Evolutionary conservation across 2,113 vertebrate species (phyloP), one percentile per base, ranked within the genome.

Genomic region (Syngnathus typhle): DNA sequence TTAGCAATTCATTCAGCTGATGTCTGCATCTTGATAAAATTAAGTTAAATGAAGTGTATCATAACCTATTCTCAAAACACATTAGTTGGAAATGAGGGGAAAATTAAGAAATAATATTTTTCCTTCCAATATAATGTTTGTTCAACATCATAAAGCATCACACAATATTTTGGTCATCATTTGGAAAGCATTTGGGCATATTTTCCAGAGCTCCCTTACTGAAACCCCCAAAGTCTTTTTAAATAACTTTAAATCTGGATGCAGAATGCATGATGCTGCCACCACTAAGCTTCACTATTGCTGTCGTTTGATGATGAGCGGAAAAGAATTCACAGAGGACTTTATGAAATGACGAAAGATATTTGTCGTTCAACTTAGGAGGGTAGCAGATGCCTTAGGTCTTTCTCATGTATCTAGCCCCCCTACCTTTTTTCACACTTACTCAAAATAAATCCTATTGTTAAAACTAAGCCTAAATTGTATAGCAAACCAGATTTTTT

Each of bases 41-140:
- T 19, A 78, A 75, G 67, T 78, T 72, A 69, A 82, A 79, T 76
- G 69, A 78, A 74, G 83, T 84, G 72, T 58, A 62, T 62, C 21
- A 8, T 23, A 27, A 10, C 21, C n/a, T 44, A 44, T 44, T 62
- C 12, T 23, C 60, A 62, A 23, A 44, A 62, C 21, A 62, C 21
- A 62, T 62, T 13, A 62, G n/a, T 15, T 15, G 39, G 8, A 62
- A 62, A 44, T 23, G 21, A 62, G 60, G 60, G 19, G 7, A 44
- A 27, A 19, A 62, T 44, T 23, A 4, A 62, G 12, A 5, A 62
- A 13, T 36, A 7, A 23, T 23, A 11, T 61, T 62, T 21, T 32
- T 27, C 8, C 9, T 55, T 27, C 12, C 12, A 55, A 55, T 27
- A 56, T 32, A 27, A 56, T 32, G 23, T 32, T 56, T 15, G 23